Base-by-base conservation (phyloP, 1,140 invertebrate genomes). In the Macrocentrus cingulum region DNA sequence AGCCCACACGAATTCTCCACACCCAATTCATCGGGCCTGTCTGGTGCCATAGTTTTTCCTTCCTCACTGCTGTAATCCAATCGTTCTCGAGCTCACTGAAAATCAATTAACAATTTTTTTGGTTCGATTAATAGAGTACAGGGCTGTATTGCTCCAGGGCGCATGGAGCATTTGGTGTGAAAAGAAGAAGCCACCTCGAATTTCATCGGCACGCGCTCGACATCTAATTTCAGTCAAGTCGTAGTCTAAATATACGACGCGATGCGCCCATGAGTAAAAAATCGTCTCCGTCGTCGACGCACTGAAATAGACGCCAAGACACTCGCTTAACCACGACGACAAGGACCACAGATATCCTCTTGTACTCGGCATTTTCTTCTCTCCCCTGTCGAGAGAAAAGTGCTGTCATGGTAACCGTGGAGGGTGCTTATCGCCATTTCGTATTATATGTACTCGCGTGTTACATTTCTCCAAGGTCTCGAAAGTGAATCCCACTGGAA, bases 21-120 rank as follows among this genome's bases (percentile, higher is more conserved):
- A 13, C 62, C 74, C n/a, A 75, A 70, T 59, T 74, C 63, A 59
- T 80, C 78, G 39, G 78, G 76, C 59, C 75, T 77, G 60, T 80
- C 78, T 42, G 78, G 78, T 64, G 78, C 76, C 78, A 80, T 80
- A 59, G 69, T 70, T 64, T 16, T 29, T n/a, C 20, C 13, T 6
- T n/a, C 15, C 7, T 18, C 42, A 34, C 19, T 34, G 18, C 32
- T 51, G 69, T 71, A 73, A n/a, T 42, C 23, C 13, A 15, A 5
- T 18, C 13, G n/a, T n/a, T n/a, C n/a, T n/a, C n/a, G n/a, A n/a
- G 23, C 3, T 11, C 25, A 34, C 9, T 36, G 15, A n/a, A n/a
- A n/a, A n/a, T n/a, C n/a, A n/a, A n/a, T n/a, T n/a, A n/a, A n/a
- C n/a, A n/a, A n/a, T n/a, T n/a, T n/a, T n/a, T n/a, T n/a, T n/a